Evolutionary conservation across 2,797 vertebrate species (phyloP).

Genomic region (Scolopax rusticola): DNA sequence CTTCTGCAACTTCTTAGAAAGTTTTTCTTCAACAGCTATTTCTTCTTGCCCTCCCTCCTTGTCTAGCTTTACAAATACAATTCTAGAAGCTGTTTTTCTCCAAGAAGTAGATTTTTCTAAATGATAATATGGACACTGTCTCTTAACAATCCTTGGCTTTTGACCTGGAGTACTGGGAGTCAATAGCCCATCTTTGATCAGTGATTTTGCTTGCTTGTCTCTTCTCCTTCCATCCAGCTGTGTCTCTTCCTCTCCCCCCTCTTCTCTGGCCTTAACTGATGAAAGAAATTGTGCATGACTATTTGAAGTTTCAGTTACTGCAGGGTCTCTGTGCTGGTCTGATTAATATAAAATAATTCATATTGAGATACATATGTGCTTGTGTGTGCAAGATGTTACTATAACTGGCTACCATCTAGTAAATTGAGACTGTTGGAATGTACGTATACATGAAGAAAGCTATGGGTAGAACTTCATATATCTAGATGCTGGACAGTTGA

Average conservation of each 20-base stretch:
- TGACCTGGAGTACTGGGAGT: neutral
- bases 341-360: neutral
- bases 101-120: neutral
- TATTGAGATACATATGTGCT: neutral
- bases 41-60: neutral
- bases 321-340: neutral
- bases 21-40: neutral
- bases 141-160: neutral
- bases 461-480: neutral
- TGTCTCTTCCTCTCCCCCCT: neutral
- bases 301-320: neutral
- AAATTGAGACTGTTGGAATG: neutral
- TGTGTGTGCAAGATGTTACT: neutral
- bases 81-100: neutral
- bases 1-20: neutral
- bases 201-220: neutral
- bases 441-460: neutral
- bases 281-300: neutral
- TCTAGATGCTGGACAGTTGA: neutral
- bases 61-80: neutral
- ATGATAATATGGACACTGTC: neutral
- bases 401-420: neutral
- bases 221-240: neutral
- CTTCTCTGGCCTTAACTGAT: neutral
- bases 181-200: accelerated